Evolutionary conservation across 2,888 invertebrate species (phyloP), one percentile per base, ranked within the genome.

Genomic region (Meiosimyza platycephala): DNA sequence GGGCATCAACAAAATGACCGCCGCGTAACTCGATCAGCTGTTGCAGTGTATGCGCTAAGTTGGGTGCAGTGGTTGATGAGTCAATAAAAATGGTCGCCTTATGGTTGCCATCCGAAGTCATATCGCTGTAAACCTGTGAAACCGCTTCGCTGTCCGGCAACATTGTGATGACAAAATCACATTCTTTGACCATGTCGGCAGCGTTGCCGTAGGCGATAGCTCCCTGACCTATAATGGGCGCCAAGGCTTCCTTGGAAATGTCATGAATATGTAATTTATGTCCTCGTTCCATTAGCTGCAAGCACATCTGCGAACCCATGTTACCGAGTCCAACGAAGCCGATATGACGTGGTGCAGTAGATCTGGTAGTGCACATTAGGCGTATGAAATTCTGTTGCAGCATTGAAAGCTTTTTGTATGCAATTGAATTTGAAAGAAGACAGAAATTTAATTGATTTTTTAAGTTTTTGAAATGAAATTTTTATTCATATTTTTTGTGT

Each of bases 281-380:
- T 3, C 94, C 94, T 90, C 94, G 93, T 84, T 94, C 94, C 60
- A 95, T 88, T 76, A 99, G 89, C 87, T 99, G 98, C 51, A 90
- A 91, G 0, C 96, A 96, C 99, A 99, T 99, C 81, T 92, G 93
- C 9, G 91, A 90, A 9, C 99, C 99, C 99, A 99, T 99, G 83
- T 98, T 97, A 12, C 99, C 99, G 64, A 98, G 90, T 1, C 98
- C 98, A 76, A 98, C 91, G 85, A 98, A 98, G 1, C 96, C 97
- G 75, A 98, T 91, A 88, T 91, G 90, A 78, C 84, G 85, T 70
- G 80, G 76, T 51, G 80, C 78, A 12, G 81, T 77, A 2, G 40
- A 40, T 40, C 40, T 40, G 47, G 67, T 80, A 13, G 82, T 79
- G 75, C 84, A 79, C 84, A 85, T 82, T 76, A 79, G 81, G 74